Evolutionary conservation across 1,140 invertebrate genomes (phyloP).

Genomic region (Hypsibius dujardini): DNA sequence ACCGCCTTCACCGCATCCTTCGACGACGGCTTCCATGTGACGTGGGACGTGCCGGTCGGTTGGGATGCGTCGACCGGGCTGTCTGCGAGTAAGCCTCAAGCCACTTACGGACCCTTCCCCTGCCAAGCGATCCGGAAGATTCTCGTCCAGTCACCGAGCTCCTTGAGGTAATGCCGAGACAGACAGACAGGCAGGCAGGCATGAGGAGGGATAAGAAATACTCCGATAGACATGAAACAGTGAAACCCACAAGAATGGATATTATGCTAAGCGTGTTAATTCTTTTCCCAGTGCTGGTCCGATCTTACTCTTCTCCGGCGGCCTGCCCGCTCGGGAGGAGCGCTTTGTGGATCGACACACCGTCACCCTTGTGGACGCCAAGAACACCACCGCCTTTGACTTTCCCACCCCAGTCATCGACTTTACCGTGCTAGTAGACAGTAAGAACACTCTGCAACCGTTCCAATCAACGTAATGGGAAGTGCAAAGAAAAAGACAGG

Average conservation of each 20-base stretch:
- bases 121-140: not conserved
- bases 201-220: not conserved
- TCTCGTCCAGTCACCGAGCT: not conserved
- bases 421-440: not conserved
- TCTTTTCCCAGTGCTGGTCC: not conserved
- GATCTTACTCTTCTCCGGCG: not conserved
- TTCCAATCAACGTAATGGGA: not conserved
- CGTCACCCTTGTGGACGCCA: not conserved
- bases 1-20: not conserved
- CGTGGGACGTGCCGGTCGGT: not conserved
- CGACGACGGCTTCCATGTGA: not conserved
- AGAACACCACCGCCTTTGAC: not conserved
- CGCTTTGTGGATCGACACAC: not conserved
- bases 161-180: not conserved
- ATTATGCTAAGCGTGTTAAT: too few species aligned
- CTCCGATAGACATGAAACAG: not conserved
- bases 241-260: too few species aligned
- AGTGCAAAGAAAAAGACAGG: not conserved
- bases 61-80: not conserved
- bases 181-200: not conserved
- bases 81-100: not conserved
- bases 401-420: not conserved
- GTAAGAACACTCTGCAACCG: not conserved
- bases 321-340: not conserved
- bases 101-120: slow-evolving; percentile 5